A percentile compares a stretch with the other conserved stretches of the same genome.
These are phyloP conservation scores for Osedax frankpressi DNA, from an alignment of 2,888 invertebrate species.

Conservation along the genomic window DNA sequence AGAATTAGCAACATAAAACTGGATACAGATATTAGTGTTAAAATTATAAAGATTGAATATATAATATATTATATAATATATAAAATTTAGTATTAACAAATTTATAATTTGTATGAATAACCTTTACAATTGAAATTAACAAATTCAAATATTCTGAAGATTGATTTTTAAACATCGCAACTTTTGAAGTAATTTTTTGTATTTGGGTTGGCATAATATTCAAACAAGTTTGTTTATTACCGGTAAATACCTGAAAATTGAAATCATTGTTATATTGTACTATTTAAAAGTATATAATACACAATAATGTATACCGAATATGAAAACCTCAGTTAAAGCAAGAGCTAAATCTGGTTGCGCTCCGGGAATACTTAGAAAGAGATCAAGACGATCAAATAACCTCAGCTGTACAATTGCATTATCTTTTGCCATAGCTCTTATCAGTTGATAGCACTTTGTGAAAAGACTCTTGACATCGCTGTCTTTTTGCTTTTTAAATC, in stretches of 20 bases:
- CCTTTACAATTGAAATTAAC: slow-evolving; percentile 25
- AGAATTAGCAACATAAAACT: too few species aligned
- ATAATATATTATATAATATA: background rate
- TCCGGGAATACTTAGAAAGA: slow-evolving; percentile 20
- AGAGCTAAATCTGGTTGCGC: slow-evolving; percentile 24
- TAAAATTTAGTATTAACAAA: background rate
- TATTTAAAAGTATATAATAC: too few species aligned
- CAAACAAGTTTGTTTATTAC: slow-evolving; percentile 27
- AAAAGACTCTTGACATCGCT: slow-evolving; percentile 34
- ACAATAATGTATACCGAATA: too few species aligned
- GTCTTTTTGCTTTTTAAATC: too few species aligned
- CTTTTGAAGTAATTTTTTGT: slow-evolving; percentile 23
- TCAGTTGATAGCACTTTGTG: slow-evolving; percentile 35
- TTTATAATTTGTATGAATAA: slow-evolving; percentile 3
- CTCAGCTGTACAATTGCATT: slow-evolving; percentile 24
- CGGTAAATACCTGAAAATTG: slow-evolving; percentile 29
- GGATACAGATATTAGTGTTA: too few species aligned
- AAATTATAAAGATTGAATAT: background rate
- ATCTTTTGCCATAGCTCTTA: slow-evolving; percentile 28
- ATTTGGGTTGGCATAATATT: slow-evolving; percentile 24
- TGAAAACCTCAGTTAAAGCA: slow-evolving; percentile 26
- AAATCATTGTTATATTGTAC: too few species aligned
- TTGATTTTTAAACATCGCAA: slow-evolving; percentile 22
- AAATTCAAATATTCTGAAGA: slow-evolving; percentile 27
- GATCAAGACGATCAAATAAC: slow-evolving; percentile 24